Evolutionary conservation across 2,113 vertebrate genomes (phyloP).

Genomic region (Dipodomys merriami): DNA sequence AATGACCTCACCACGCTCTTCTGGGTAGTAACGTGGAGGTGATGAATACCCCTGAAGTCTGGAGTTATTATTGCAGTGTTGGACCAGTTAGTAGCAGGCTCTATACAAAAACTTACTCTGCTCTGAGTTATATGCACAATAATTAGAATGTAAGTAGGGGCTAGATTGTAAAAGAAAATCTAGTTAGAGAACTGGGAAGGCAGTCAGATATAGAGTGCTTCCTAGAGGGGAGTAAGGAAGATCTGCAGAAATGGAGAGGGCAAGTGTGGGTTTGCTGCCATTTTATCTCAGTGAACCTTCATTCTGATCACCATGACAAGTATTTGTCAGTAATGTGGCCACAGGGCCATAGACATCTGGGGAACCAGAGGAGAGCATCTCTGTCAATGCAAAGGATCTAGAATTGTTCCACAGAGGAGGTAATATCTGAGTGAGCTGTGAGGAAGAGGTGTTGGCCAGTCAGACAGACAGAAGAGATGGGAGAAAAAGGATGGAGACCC

Average conservation of each 20-base stretch:
- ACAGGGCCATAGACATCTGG: not conserved
- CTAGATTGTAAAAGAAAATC: not conserved
- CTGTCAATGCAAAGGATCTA: not conserved
- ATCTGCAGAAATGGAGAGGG: not conserved
- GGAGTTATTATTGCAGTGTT: not conserved
- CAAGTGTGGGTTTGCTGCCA: not conserved
- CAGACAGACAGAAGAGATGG: conserved; percentile 6
- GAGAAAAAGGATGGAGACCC: not conserved
- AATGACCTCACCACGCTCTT: not conserved
- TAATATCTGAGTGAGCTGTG: not conserved
- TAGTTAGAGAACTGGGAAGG: not conserved
- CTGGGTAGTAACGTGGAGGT: not conserved
- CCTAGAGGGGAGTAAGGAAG: not conserved
- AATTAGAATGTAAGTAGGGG: not conserved
- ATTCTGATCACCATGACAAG: not conserved
- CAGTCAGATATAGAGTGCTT: not conserved
- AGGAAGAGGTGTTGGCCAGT: not conserved
- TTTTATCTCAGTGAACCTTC: not conserved
- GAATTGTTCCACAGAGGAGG: not conserved
- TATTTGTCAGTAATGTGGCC: not conserved
- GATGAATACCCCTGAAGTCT: not conserved
- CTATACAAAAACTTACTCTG: conserved; percentile 13
- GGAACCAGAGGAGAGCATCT: not conserved
- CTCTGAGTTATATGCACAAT: not conserved
- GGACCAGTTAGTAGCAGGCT: not conserved